These are phyloP conservation scores for Anadara kagoshimensis DNA, from an alignment of 1,140 invertebrate genomes.

Conservation along the genomic window DNA sequence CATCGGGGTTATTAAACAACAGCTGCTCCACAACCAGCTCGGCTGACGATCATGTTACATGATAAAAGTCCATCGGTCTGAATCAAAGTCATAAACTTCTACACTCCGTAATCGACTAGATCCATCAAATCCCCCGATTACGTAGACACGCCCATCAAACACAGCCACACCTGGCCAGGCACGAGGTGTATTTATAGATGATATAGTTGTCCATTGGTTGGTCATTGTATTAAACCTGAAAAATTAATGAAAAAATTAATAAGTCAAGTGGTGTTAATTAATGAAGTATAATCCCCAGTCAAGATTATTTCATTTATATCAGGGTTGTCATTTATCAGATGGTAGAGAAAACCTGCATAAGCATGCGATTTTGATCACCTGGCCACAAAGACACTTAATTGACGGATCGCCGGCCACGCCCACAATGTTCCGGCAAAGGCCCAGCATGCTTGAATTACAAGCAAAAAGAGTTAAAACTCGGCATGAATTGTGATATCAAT, in stretches of 20 bases:
- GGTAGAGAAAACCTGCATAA: too few relatives aligned
- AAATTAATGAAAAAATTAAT: slow-evolving; percentile 19
- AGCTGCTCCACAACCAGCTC: slow-evolving; percentile 68
- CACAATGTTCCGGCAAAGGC: too few relatives aligned
- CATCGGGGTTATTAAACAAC: slow-evolving; percentile 45
- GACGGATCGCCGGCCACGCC: too few relatives aligned
- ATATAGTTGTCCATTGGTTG: slow-evolving; percentile 69
- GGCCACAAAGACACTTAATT: too few relatives aligned
- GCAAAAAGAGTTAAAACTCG: too few relatives aligned
- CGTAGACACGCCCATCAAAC: slow-evolving; percentile 76
- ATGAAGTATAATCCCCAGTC: too few relatives aligned
- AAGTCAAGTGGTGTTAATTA: too few relatives aligned
- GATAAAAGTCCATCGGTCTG: slow-evolving; percentile 83
- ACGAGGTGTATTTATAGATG: slow-evolving; percentile 69
- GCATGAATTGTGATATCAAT: too few relatives aligned
- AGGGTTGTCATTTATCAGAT: too few relatives aligned
- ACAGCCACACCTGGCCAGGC: slow-evolving; percentile 69
- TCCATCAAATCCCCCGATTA: slow-evolving; percentile 77
- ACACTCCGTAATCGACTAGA: slow-evolving; percentile 85
- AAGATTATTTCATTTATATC: too few relatives aligned
- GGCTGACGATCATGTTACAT: slow-evolving; percentile 65
- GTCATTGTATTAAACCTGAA: slow-evolving; percentile 68
- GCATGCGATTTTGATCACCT: too few relatives aligned
- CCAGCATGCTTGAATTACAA: too few relatives aligned
- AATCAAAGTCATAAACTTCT: slow-evolving; percentile 90